These are phyloP conservation scores for Bovichtus variegatus DNA, from an alignment of 2,797 vertebrate genomes.

Conservation along the genomic window DNA sequence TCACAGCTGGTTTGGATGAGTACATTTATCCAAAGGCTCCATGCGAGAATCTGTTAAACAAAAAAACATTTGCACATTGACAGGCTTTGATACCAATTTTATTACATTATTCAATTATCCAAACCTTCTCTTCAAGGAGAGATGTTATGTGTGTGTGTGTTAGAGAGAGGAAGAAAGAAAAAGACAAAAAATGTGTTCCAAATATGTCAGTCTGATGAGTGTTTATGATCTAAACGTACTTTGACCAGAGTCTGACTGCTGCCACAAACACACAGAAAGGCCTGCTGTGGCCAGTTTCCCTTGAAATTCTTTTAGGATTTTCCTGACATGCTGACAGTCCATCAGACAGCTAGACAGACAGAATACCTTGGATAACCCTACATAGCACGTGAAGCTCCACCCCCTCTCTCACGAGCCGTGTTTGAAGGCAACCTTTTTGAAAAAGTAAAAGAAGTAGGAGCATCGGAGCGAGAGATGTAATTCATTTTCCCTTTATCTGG, in stretches of 20 bases:
- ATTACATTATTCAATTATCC: conserved; percentile 53
- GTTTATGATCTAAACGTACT: conserved; percentile 38
- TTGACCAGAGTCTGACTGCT: conserved; percentile 41
- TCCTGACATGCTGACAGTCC: conserved; percentile 33
- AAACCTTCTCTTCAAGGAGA: too few relatives aligned
- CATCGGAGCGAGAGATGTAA: not conserved
- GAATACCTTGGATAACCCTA: conserved; percentile 16
- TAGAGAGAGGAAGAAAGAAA: conserved; percentile 8
- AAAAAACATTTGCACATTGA: conserved; percentile 46
- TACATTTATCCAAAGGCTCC: conserved; percentile 49
- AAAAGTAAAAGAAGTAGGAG: not conserved
- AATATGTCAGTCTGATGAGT: conserved; percentile 41
- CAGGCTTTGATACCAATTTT: conserved; percentile 57
- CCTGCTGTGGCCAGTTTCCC: conserved; percentile 43
- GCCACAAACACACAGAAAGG: conserved; percentile 14
- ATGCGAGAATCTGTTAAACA: conserved; percentile 44
- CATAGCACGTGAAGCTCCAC: conserved; percentile 10
- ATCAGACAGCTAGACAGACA: conserved; percentile 44
- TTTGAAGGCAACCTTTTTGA: conserved; percentile 3
- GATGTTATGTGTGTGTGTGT: conserved; percentile 6
- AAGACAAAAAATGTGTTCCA: conserved; percentile 38
- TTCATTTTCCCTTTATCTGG: conserved; percentile 5
- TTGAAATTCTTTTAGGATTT: conserved; percentile 52
- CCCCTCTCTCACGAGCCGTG: not conserved
- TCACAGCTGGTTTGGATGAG: conserved; percentile 59